Conservation (phyloP, 2,888 invertebrate species). For the Ichneumon xanthorius region DNA sequence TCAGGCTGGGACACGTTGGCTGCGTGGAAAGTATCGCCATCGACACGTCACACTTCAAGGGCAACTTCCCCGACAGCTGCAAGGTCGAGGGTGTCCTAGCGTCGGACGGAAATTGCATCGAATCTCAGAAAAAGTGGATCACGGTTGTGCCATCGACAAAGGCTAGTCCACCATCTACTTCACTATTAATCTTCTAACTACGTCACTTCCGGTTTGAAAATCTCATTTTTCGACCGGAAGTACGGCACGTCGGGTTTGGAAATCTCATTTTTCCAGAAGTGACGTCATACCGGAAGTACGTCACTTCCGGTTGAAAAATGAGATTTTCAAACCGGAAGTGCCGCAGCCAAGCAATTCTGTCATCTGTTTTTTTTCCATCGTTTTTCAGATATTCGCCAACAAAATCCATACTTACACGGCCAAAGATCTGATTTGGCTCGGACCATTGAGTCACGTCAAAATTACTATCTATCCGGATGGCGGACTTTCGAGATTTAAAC, state of each 20-base stretch:
- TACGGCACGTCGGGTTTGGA: too few relatives aligned
- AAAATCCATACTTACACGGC: conserved; percentile 85
- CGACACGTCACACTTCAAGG: conserved; percentile 88
- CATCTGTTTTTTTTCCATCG: background rate
- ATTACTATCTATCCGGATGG: conserved; percentile 89
- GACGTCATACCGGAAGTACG: too few relatives aligned
- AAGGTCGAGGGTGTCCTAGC: conserved; percentile 86
- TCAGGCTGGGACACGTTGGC: conserved; percentile 87
- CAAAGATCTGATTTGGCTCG: conserved; percentile 71
- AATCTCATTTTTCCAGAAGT: too few relatives aligned
- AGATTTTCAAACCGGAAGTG: background rate
- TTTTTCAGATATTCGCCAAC: conserved; percentile 86
- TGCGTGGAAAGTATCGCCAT: conserved; percentile 86
- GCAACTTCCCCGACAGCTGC: conserved; percentile 88
- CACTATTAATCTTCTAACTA: background rate
- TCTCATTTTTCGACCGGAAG: background rate
- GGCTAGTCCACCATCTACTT: conserved; percentile 81
- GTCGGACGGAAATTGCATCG: conserved; percentile 79
- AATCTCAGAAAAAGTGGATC: conserved; percentile 82
- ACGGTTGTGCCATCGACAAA: conserved; percentile 86
- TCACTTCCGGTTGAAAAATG: background rate
- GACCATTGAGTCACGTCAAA: conserved; percentile 86
- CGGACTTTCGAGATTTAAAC: conserved; percentile 87
- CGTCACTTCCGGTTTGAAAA: background rate
- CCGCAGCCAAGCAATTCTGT: background rate